Evolutionary conservation across 2,113 vertebrate species (phyloP), one percentile per base, ranked within the genome.

Genomic region (Gambusia holbrooki): DNA sequence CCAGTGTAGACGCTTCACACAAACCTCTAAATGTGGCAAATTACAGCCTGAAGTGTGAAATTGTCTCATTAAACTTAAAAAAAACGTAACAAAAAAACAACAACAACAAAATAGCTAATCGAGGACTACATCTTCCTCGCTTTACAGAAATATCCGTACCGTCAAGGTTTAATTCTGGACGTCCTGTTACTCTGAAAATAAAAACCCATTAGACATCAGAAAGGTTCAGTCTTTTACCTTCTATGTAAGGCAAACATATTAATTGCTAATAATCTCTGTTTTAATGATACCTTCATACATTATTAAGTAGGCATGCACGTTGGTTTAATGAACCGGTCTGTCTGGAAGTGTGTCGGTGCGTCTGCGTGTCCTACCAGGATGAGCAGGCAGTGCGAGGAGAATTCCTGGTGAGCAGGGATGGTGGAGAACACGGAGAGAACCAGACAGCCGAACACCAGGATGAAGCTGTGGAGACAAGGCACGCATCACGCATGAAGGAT

Each of bases 341-440:
- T 62, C 0, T 6, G 48, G n/a, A 22, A 15, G 58, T 66, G 76
- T 28, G 48, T 63, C 15, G 48, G 48, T 0, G n/a, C 62, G 14
- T 33, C 22, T 66, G n/a, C n/a, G 40, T 66, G 30, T 69, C 94
- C 95, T 96, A 99, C 98, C 98, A 99, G 94, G 94, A 99, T 98
- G 90, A 99, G 96, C 91, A 99, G 97, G 92, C 96, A 99, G 95
- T 97, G 96, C 81, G 96, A 96, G 67, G 97, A 97, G 92, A 98
- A 91, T 82, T 97, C 97, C 90, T 96, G 94, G 88, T 99, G 96
- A 77, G 95, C 95, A 66, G 98, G 97, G 89, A 99, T 98, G 84
- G 97, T 99, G 85, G 98, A 99, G 94, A 98, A 97, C 91, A 99
- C 97, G 80, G 97, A 99, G 86, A 99, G 96, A 90, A 99, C 97